A percentile compares a stretch with the other conserved stretches of the same genome.
phyloP scores from a whole-genome alignment of 2,888 invertebrate genomes.

The Anodontia alba region DNA sequence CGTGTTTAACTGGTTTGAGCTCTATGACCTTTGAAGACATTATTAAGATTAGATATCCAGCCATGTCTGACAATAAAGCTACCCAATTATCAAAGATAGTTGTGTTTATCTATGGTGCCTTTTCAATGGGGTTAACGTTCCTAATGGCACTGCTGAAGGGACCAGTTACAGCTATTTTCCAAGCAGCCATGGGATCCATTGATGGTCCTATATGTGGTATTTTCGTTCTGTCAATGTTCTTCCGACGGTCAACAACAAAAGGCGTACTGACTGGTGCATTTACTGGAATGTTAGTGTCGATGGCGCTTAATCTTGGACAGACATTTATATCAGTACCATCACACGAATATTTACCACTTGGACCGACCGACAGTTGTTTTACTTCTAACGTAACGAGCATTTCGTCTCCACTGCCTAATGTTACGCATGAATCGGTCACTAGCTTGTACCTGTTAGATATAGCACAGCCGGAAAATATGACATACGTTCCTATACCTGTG shows the following conservation, averaged over 20 bases:
- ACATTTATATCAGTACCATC: conserved; percentile 19
- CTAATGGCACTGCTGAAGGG: conserved; percentile 28
- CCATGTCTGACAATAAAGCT: conserved; percentile 14
- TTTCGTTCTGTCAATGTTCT: conserved; percentile 32
- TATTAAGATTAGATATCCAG: conserved; percentile 8
- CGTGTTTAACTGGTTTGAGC: conserved; percentile 35
- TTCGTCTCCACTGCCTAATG: no score
- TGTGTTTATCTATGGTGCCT: conserved; percentile 22
- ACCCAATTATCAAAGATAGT: conserved; percentile 18
- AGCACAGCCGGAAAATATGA: no score
- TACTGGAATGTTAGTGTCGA: conserved; percentile 24
- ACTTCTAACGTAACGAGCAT: no score
- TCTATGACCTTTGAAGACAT: conserved; percentile 36
- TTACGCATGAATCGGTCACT: no score
- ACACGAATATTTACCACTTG: conserved; percentile 4
- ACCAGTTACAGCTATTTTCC: conserved; percentile 16
- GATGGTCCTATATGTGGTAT: conserved; percentile 37
- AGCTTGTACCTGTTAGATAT: no score
- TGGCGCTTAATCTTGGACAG: conserved; percentile 35
- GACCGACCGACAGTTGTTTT: conserved; percentile 34
- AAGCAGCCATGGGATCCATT: conserved; percentile 29
- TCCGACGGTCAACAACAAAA: conserved; percentile 38
- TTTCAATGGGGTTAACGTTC: conserved; percentile 34
- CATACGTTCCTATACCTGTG: no score
- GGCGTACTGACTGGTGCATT: conserved; percentile 33